Evolutionary conservation across 1,140 invertebrate species (phyloP), one percentile per base, ranked within the genome.

Genomic region (Drosophila persimilis): DNA sequence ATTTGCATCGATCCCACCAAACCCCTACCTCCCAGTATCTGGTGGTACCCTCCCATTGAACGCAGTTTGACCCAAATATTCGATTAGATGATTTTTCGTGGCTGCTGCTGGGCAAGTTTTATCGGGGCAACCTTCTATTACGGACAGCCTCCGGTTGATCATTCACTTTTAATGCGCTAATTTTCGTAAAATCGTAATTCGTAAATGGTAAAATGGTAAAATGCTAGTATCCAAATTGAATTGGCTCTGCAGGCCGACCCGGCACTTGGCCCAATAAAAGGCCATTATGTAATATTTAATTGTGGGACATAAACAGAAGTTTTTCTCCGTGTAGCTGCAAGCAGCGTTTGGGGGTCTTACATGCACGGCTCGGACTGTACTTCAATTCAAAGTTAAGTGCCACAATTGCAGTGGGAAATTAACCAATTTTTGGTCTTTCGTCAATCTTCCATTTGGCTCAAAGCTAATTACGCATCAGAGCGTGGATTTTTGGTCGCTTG

Each of bases 311-410:
- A 57, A 69, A 50, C 52, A 57, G 66, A 57, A 69, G 63, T 57
- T 50, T 67, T 22, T 56, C 35, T 55, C 63, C 44, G 31, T 31
- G 8, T 11, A 35, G 22, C n/a, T 44, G 31, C 31, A 31, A 31
- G 31, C 31, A 7, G 51, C 20, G 17, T 47, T 56, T 63, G 39
- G 26, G 26, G 44, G 54, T 39, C 29, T 55, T 44, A 48, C 62
- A 74, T 70, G 55, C 73, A 43, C 44, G 54, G 64, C 31, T 63
- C 69, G 70, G 62, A 66, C 64, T 58, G 84, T 88, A 76, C 72
- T 83, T 76, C 51, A 67, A 76, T 56, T 79, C 83, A 88, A 88
- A 88, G 83, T 89, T 83, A 88, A 88, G 83, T 88, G 84, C 84
- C 70, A 57, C 62, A 74, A 77, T 76, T 81, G 73, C 65, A 51